These are phyloP conservation scores for Sinella curviseta DNA, from an alignment of 1,140 invertebrate genomes.

Conservation along the genomic window DNA sequence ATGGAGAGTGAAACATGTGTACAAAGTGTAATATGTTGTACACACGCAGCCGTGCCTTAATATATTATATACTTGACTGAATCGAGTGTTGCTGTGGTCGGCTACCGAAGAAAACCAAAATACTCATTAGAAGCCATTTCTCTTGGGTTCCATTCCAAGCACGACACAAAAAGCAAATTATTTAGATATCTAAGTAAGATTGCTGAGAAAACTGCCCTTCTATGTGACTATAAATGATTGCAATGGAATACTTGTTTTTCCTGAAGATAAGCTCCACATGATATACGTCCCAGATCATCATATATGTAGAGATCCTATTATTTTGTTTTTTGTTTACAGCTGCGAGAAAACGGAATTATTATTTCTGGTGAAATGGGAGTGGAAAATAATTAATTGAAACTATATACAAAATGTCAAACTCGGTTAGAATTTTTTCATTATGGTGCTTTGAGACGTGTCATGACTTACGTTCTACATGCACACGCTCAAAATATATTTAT, in stretches of 20 bases:
- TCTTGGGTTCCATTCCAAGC: too few species aligned
- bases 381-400: slow-evolving; percentile 12
- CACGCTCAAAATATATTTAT: too few species aligned
- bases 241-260: background rate
- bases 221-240: background rate
- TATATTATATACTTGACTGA: too few species aligned
- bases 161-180: too few species aligned
- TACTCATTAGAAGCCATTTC: too few species aligned
- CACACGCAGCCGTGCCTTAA: background rate
- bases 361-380: background rate
- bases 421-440: background rate
- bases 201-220: background rate
- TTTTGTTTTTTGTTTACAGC: background rate
- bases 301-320: too few species aligned
- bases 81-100: background rate
- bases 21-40: background rate
- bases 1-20: too few species aligned
- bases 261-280: background rate
- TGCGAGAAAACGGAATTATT: background rate
- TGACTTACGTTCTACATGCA: background rate
- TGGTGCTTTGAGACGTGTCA: background rate
- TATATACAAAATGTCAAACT: background rate
- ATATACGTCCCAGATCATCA: too few species aligned
- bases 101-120: too few species aligned
- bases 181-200: background rate